Percentiles rank a stretch among this genome's conserved stretches.
phyloP scores from a whole-genome alignment of 2,113 vertebrate genomes.

The Sclerurus mexicanus region DNA sequence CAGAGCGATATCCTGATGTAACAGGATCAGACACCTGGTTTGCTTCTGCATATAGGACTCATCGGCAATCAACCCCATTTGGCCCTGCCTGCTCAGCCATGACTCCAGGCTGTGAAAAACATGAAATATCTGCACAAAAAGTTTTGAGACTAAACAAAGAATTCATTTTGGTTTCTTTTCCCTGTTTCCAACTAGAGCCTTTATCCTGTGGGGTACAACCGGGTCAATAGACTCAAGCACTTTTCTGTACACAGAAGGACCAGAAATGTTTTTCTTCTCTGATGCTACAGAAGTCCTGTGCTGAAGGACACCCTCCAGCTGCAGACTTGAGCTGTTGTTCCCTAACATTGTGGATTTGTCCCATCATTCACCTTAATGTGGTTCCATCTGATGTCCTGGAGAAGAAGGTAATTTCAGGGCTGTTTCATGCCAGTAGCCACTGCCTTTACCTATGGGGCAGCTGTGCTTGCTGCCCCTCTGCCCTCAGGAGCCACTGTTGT shows the following conservation, averaged over 20 bases:
- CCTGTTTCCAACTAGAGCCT: not conserved
- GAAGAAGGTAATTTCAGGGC: not conserved
- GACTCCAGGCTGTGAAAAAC: not conserved
- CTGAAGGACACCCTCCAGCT: not conserved
- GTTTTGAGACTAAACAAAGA: not conserved
- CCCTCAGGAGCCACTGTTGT: not conserved
- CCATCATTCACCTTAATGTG: accelerated
- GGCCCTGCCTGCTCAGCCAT: not conserved
- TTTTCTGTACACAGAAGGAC: not conserved
- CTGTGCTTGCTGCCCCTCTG: not conserved
- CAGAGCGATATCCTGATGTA: not conserved
- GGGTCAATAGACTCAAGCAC: not conserved
- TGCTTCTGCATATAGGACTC: not conserved
- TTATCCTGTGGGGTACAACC: not conserved
- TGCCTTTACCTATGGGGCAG: not conserved
- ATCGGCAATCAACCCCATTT: not conserved
- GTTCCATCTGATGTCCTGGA: not conserved
- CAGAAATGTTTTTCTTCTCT: not conserved
- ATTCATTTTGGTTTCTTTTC: not conserved
- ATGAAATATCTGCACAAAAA: not conserved
- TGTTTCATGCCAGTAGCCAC: not conserved
- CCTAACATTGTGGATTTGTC: accelerated
- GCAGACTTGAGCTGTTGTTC: not conserved
- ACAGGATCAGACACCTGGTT: not conserved
- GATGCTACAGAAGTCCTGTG: not conserved